Percentiles rank a stretch among this genome's conserved stretches.
Conservation (phyloP, 2,113 vertebrate species). For the Chrysemys picta region DNA sequence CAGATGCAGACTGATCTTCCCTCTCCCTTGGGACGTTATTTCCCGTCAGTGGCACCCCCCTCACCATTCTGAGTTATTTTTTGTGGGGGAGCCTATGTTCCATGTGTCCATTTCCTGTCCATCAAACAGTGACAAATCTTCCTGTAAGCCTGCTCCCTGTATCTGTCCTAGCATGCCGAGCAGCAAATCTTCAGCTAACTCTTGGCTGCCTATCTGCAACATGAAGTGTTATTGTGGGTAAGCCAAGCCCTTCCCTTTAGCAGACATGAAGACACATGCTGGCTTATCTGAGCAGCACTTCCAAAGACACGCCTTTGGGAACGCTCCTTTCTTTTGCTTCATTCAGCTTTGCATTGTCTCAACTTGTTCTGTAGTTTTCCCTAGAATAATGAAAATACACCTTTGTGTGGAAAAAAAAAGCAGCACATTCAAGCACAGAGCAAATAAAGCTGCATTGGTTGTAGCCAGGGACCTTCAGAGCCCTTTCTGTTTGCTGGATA, state of each 20-base stretch:
- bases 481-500: rapidly evolving
- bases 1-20: neutral
- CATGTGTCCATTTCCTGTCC: neutral
- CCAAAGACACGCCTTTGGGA: conserved; percentile 71
- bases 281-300: conserved; percentile 60
- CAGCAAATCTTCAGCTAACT: conserved; percentile 54
- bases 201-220: conserved; percentile 60
- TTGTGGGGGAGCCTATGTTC: neutral
- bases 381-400: neutral
- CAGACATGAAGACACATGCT: conserved; percentile 72
- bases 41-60: neutral
- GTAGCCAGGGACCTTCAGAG: rapidly evolving
- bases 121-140: neutral
- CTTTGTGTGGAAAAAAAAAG: neutral
- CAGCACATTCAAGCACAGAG: rapidly evolving
- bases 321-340: conserved; percentile 37
- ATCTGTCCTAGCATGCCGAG: conserved; percentile 63
- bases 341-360: conserved; percentile 54
- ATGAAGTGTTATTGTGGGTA: conserved; percentile 50
- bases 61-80: rapidly evolving
- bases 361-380: conserved; percentile 61
- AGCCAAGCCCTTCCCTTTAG: conserved; percentile 71
- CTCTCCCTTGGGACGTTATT: rapidly evolving
- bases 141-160: neutral
- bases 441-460: rapidly evolving